phyloP scores from a whole-genome alignment of 2,888 invertebrate genomes.

The Operophtera brumata region DNA sequence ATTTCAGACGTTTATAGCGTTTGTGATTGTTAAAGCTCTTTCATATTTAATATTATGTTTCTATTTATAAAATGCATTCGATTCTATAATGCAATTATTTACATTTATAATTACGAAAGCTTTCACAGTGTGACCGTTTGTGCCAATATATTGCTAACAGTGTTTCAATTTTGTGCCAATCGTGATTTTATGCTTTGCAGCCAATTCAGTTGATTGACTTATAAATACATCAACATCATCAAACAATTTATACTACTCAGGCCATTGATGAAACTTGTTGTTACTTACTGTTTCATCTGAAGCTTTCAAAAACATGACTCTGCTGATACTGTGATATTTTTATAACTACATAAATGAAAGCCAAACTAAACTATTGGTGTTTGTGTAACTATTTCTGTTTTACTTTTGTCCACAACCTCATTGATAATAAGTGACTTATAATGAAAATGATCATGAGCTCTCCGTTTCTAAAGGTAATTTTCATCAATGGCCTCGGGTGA shows the following conservation, averaged over 20 bases:
- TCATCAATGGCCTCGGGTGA: conserved; percentile 30
- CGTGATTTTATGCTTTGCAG: conserved; percentile 21
- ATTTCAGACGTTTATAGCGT: conserved; percentile 8
- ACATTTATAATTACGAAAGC: conserved; percentile 38
- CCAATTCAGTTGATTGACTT: conserved; percentile 27
- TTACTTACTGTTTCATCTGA: conserved; percentile 30
- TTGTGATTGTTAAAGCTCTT: conserved; percentile 27
- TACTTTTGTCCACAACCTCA: conserved; percentile 2
- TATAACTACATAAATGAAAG: conserved; percentile 29
- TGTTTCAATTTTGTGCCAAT: conserved; percentile 30
- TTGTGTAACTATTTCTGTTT: conserved; percentile 13
- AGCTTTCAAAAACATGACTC: conserved; percentile 17
- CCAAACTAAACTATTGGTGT: conserved; percentile 27
- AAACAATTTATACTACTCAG: conserved; percentile 17
- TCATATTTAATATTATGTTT: conserved; percentile 21
- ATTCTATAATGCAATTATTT: conserved; percentile 38
- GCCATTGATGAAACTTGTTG: conserved; percentile 33
- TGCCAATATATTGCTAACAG: conserved; percentile 47
- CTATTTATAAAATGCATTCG: conserved; percentile 13
- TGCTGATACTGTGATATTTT: conserved; percentile 21
- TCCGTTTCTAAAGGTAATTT: conserved; percentile 21
- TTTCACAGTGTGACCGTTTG: conserved; percentile 44
- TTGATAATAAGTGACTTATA: conserved; percentile 16
- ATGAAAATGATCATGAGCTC: conserved; percentile 23
- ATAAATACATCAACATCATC: conserved; percentile 12